A percentile compares a stretch with the other conserved stretches of the same genome.
phyloP scores from a whole-genome alignment of 2,888 invertebrate species.

The Drosophila parthenogenetica region DNA sequence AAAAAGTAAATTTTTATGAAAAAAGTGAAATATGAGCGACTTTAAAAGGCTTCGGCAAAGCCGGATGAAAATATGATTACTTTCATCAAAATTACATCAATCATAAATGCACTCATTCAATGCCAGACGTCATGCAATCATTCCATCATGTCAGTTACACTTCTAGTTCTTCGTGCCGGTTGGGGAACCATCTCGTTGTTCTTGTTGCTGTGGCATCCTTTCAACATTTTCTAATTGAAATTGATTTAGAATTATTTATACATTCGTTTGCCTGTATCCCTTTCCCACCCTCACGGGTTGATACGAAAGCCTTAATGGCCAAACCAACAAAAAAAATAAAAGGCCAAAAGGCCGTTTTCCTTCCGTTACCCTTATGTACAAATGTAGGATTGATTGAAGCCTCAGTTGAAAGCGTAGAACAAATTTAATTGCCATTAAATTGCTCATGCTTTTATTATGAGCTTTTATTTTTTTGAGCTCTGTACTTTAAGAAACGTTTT shows the following conservation, averaged over 20 bases:
- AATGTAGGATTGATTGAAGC: neutral
- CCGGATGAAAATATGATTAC: conserved; percentile 58
- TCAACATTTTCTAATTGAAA: conserved; percentile 75
- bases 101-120: conserved; percentile 77
- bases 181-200: conserved; percentile 5
- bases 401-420: no score
- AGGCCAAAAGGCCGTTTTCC: conserved; percentile 22
- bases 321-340: conserved; percentile 8
- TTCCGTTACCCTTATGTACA: neutral
- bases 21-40: conserved; percentile 67
- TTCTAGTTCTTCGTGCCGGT: conserved; percentile 65
- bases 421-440: neutral
- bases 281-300: neutral
- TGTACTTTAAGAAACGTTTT: no score
- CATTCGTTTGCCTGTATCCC: conserved; percentile 31
- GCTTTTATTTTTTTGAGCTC: no score
- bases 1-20: no score
- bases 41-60: conserved; percentile 62
- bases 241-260: conserved; percentile 74
- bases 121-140: conserved; percentile 46
- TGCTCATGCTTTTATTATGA: neutral
- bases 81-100: conserved; percentile 80
- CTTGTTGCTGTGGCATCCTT: conserved; percentile 61
- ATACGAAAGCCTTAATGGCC: conserved; percentile 15
- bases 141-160: conserved; percentile 66